These are phyloP conservation scores for Nannoperca obscura DNA, from an alignment of 2,797 vertebrate genomes.

Conservation along the genomic window DNA sequence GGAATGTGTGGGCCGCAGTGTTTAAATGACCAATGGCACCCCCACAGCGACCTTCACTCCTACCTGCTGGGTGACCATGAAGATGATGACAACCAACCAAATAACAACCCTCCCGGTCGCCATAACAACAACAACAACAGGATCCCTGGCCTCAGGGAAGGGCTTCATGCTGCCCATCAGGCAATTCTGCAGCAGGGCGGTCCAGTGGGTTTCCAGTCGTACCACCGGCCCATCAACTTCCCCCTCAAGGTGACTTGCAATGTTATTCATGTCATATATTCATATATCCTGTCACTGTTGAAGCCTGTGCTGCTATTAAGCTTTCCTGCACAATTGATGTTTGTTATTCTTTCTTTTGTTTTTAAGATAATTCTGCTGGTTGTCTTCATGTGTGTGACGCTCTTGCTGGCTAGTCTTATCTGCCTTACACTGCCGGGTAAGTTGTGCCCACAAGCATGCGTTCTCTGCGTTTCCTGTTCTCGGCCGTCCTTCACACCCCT, in stretches of 20 bases:
- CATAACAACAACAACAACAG: conserved; percentile 93
- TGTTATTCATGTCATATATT: background rate
- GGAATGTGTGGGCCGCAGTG: background rate
- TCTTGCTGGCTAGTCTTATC: conserved; percentile 93
- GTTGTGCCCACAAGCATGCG: conserved; percentile 25
- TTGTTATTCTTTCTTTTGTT: conserved; percentile 52
- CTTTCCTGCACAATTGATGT: background rate
- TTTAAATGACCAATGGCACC: background rate
- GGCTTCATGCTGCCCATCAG: conserved; percentile 96
- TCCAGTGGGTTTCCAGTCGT: conserved; percentile 95
- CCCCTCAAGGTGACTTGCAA: conserved; percentile 88
- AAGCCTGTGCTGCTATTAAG: background rate
- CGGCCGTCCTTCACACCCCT: background rate
- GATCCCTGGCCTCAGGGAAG: conserved; percentile 91
- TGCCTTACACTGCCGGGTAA: conserved; percentile 95
- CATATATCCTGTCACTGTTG: background rate
- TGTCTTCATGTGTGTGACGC: conserved; percentile 94
- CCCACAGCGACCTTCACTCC: conserved; percentile 93
- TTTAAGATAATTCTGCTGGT: conserved; percentile 91
- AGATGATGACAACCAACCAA: conserved; percentile 91
- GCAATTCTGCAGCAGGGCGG: conserved; percentile 97
- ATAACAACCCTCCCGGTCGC: conserved; percentile 89
- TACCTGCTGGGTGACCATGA: conserved; percentile 96
- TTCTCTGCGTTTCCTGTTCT: background rate
- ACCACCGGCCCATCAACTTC: conserved; percentile 93